Evolutionary conservation across 2,888 invertebrate genomes (phyloP), one percentile per base, ranked within the genome.

Genomic region (Scaptomyza flava): DNA sequence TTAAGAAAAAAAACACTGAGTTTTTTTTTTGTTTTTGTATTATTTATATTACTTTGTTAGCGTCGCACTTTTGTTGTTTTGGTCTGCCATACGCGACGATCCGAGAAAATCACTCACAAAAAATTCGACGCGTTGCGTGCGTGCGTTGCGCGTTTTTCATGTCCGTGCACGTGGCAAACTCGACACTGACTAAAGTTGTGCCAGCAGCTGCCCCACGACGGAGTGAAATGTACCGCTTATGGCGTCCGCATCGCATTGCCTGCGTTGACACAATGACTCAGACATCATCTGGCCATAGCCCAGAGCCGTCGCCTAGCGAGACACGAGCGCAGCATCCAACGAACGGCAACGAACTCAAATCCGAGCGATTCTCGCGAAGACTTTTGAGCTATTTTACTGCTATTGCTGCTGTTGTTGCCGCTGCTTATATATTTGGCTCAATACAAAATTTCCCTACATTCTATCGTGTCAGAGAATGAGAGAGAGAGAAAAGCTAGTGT

Each of bases 111-210:
- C 43, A 46, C 33, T n/a, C 9, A 41, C 43, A 27, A 9, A 33
- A 56, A 20, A 41, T 52, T 38, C 58, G 78, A 58, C 43, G 14
- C 58, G 53, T 3, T 53, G 31, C 43, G 47, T 53, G 34, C 43
- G 51, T 51, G 51, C n/a, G 23, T 43, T 42, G 27, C 8, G 31
- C 65, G 53, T 56, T 52, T 53, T 36, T 58, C 73, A 63, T 78
- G 85, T 85, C 80, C 79, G 86, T 86, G 68, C 84, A 79, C 84
- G 83, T 81, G 87, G 77, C 79, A 66, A 69, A 60, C 75, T 83
- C 86, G 83, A 83, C 83, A 84, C 79, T 68, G 68, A 83, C 86
- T 83, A 66, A 72, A 57, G 41, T 51, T 51, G 63, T 43, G 47
- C 43, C 61, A 43, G 51, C 56, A 57, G 43, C 70, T 42, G 54